Evolutionary conservation across 2,113 vertebrate species (phyloP).

Genomic region (Aspiorhynchus laticeps): DNA sequence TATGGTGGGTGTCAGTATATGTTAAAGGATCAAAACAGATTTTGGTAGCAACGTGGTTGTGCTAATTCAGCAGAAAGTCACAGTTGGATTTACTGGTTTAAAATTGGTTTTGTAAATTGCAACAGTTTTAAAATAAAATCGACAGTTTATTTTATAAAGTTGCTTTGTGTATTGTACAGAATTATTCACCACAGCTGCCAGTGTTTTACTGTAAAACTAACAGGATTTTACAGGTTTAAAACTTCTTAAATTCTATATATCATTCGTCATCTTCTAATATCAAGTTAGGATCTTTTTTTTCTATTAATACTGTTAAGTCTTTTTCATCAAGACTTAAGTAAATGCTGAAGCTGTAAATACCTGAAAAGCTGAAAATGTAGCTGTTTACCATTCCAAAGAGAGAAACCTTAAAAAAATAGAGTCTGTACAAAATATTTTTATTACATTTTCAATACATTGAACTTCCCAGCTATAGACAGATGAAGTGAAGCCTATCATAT

Average conservation of each 20-base stretch:
- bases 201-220: neutral
- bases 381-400: no score
- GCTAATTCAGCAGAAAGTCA: neutral
- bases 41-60: neutral
- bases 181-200: neutral
- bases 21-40: conserved; percentile 19
- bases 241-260: no score
- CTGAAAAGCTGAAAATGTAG: neutral
- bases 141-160: neutral
- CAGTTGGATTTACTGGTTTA: neutral
- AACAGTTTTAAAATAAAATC: neutral
- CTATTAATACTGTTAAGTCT: conserved; percentile 13
- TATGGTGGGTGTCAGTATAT: neutral
- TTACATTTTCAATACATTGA: no score
- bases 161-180: neutral
- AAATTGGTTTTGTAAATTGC: neutral
- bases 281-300: neutral
- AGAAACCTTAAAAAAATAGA: neutral
- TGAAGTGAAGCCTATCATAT: no score
- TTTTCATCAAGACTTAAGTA: neutral
- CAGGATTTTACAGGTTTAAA: no score
- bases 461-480: no score
- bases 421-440: no score
- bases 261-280: neutral
- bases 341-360: neutral